A percentile compares a stretch with the other conserved stretches of the same genome.
Evolutionary conservation across 2,797 vertebrate species (phyloP).

Genomic region (Ptychadena robeensis): DNA sequence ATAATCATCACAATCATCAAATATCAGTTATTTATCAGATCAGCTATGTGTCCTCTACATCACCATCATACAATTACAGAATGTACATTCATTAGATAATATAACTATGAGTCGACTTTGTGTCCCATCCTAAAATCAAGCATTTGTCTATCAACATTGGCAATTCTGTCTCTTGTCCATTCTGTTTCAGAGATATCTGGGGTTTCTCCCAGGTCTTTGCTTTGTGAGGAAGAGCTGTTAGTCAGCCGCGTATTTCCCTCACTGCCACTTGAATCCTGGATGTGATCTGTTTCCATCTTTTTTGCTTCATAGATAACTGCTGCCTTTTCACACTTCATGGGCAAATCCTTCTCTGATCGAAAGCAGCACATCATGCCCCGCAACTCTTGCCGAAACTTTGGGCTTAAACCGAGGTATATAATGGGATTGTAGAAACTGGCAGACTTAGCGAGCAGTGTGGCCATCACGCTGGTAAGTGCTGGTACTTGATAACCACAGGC

Average conservation of each 20-base stretch:
- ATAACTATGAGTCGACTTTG: not conserved
- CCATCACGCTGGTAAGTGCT: slow-evolving; percentile 60
- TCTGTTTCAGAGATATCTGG: not conserved
- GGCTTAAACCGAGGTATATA: slow-evolving; percentile 71
- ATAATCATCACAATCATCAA: too few species aligned
- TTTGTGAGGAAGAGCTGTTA: not conserved
- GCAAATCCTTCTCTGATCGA: slow-evolving; percentile 64
- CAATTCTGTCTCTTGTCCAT: too few species aligned
- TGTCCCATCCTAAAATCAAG: not conserved
- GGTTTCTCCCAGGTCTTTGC: not conserved
- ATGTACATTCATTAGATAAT: not conserved
- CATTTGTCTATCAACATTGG: not conserved
- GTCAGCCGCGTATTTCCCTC: not conserved
- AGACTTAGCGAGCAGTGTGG: slow-evolving; percentile 68
- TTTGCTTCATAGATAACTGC: not conserved
- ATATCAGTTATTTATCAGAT: too few species aligned
- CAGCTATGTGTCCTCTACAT: not conserved
- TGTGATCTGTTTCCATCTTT: not conserved
- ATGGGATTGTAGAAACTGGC: slow-evolving; percentile 71
- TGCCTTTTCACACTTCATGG: slow-evolving; percentile 21
- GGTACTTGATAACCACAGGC: slow-evolving; percentile 60
- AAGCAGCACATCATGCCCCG: slow-evolving; percentile 63
- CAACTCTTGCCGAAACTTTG: slow-evolving; percentile 69
- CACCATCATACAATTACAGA: not conserved
- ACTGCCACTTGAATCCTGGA: not conserved